phyloP scores from a whole-genome alignment of 2,797 vertebrate genomes.

The Hippocampus kuda region DNA sequence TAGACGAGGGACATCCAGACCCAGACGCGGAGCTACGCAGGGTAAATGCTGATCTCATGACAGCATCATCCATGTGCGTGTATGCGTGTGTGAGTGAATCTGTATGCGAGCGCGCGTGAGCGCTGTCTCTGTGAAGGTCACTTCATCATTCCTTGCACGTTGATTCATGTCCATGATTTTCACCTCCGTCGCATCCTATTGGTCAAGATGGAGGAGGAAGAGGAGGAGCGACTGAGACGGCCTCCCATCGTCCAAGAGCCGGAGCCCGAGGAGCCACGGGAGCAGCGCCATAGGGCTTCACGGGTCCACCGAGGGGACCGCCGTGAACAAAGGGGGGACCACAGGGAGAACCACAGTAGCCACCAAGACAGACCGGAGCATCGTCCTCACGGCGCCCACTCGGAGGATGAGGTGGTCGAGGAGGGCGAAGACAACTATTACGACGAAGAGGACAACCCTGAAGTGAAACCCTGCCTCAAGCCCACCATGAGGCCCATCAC shows the following conservation, averaged over 20 bases:
- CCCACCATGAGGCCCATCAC: constrained; percentile 91
- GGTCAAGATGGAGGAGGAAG: constrained; percentile 90
- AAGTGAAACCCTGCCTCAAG: constrained; percentile 86
- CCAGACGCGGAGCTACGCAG: constrained; percentile 96
- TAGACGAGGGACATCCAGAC: constrained; percentile 96
- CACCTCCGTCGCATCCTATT: constrained; percentile 33
- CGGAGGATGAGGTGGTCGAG: constrained; percentile 66
- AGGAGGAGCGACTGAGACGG: constrained; percentile 84
- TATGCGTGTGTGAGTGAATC: constrained; percentile 6
- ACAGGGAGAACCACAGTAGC: constrained; percentile 65
- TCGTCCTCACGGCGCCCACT: constrained; percentile 67
- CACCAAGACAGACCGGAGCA: constrained; percentile 63
- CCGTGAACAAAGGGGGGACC: constrained; percentile 68
- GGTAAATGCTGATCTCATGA: constrained; percentile 55
- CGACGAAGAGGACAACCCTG: constrained; percentile 77
- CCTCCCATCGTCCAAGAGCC: constrained; percentile 80
- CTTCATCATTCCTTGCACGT: constrained; percentile 32
- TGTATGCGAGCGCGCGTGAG: constrained; percentile 3
- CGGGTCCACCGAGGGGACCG: constrained; percentile 63
- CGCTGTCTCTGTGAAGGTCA: constrained; percentile 60
- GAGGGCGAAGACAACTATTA: constrained; percentile 65
- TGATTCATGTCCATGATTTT: constrained; percentile 25
- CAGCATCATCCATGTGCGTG: constrained; percentile 8
- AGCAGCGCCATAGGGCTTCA: constrained; percentile 71
- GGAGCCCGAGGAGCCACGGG: constrained; percentile 79